Percentiles rank a stretch among this genome's conserved stretches.
Conservation (phyloP, 2,797 vertebrate genomes). For the Poecilia wingei region DNA sequence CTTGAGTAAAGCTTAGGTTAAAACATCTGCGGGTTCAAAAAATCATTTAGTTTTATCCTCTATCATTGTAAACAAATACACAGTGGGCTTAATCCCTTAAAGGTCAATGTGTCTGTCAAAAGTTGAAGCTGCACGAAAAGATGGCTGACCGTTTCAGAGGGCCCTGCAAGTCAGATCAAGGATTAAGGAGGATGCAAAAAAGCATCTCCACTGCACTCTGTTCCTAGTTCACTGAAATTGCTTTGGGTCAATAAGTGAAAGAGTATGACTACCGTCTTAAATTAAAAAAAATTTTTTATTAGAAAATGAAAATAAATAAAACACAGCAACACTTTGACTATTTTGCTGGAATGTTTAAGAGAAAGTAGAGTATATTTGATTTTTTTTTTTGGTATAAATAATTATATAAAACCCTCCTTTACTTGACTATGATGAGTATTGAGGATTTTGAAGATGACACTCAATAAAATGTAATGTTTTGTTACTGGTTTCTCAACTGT, state of each 20-base stretch:
- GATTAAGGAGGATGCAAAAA: slow-evolving; percentile 20
- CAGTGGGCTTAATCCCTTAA: slow-evolving; percentile 32
- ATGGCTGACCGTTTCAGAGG: slow-evolving; percentile 2
- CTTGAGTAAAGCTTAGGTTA: slow-evolving; percentile 2
- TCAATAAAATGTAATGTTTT: too few species aligned
- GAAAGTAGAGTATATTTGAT: not conserved
- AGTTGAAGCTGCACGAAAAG: slow-evolving; percentile 7
- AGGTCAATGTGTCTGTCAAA: slow-evolving; percentile 31
- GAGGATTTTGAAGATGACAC: too few species aligned
- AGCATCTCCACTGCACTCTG: slow-evolving; percentile 10
- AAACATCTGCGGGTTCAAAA: slow-evolving; percentile 20
- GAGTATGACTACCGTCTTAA: slow-evolving; percentile 1
- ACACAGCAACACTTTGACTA: not conserved
- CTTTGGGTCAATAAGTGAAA: slow-evolving; percentile 17
- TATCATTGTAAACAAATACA: slow-evolving; percentile 20
- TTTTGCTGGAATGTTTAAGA: not conserved
- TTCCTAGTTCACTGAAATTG: slow-evolving; percentile 18
- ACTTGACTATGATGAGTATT: not conserved
- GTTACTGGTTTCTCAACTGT: too few species aligned
- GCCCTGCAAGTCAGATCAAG: slow-evolving; percentile 14
- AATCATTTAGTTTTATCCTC: slow-evolving; percentile 13
- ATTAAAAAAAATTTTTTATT: not conserved
- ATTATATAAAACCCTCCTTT: not conserved
- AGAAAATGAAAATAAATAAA: not conserved
- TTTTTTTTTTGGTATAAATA: not conserved